A percentile compares a stretch with the other conserved stretches of the same genome.
These are phyloP conservation scores for Chelonus insularis DNA, from an alignment of 1,140 invertebrate species.

Conservation along the genomic window DNA sequence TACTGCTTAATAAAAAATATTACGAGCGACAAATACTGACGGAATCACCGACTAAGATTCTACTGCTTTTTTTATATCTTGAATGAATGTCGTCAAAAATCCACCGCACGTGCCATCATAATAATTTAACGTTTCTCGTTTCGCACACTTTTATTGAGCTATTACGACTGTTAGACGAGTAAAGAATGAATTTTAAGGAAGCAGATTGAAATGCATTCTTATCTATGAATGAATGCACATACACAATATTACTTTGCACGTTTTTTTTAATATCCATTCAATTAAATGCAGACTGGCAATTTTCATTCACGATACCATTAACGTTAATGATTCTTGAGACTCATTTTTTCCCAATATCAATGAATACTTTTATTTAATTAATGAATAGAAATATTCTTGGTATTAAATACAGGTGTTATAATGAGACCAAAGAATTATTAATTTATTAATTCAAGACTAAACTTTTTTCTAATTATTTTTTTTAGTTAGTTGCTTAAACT, in stretches of 20 bases:
- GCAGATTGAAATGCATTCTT: neutral
- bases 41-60: conserved; percentile 26
- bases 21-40: conserved; percentile 38
- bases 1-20: conserved; percentile 46
- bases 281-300: no score
- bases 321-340: no score
- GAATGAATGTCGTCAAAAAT: conserved; percentile 7
- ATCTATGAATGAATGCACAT: neutral
- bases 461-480: no score
- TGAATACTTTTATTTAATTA: no score
- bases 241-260: neutral
- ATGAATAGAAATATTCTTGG: no score
- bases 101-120: conserved; percentile 17
- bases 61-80: conserved; percentile 6
- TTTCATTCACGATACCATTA: no score
- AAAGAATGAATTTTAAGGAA: neutral
- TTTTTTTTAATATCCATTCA: no score
- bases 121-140: conserved; percentile 15
- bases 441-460: no score
- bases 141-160: conserved; percentile 11
- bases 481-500: no score
- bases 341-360: no score
- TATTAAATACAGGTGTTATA: no score
- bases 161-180: neutral
- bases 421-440: no score